Percentiles rank a stretch among this genome's conserved stretches.
These are phyloP conservation scores for Lamprotornis superbus DNA, from an alignment of 2,113 vertebrate genomes.

Conservation along the genomic window DNA sequence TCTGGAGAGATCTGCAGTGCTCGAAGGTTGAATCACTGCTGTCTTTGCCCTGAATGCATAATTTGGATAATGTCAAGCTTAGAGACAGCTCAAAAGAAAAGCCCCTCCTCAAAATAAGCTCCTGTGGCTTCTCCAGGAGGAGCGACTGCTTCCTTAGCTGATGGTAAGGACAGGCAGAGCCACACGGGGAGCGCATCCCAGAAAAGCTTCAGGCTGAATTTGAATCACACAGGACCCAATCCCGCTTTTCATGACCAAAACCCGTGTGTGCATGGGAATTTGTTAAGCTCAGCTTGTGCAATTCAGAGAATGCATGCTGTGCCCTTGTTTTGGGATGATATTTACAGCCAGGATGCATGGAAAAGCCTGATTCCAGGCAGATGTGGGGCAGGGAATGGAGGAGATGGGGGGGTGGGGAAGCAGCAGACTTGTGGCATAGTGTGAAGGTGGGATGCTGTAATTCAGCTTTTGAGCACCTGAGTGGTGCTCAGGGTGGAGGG, in stretches of 20 bases:
- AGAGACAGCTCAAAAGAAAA: not conserved
- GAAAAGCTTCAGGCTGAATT: not conserved
- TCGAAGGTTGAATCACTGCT: not conserved
- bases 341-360: not conserved
- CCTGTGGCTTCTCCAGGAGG: not conserved
- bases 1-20: not conserved
- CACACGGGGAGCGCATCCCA: not conserved
- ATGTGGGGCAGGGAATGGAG: not conserved
- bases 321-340: not conserved
- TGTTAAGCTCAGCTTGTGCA: not conserved
- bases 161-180: not conserved
- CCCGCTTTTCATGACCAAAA: not conserved
- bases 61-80: not conserved
- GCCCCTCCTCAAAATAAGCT: not conserved
- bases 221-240: not conserved
- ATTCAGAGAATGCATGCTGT: not conserved
- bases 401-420: not conserved
- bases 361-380: not conserved
- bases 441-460: not conserved
- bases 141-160: not conserved
- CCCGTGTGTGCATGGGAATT: fast-evolving
- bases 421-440: not conserved
- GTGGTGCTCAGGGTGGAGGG: not conserved
- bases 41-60: not conserved
- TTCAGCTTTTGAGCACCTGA: not conserved